Base-by-base conservation (phyloP, 2,797 vertebrate species). In the Bryconaethiops microstoma region DNA sequence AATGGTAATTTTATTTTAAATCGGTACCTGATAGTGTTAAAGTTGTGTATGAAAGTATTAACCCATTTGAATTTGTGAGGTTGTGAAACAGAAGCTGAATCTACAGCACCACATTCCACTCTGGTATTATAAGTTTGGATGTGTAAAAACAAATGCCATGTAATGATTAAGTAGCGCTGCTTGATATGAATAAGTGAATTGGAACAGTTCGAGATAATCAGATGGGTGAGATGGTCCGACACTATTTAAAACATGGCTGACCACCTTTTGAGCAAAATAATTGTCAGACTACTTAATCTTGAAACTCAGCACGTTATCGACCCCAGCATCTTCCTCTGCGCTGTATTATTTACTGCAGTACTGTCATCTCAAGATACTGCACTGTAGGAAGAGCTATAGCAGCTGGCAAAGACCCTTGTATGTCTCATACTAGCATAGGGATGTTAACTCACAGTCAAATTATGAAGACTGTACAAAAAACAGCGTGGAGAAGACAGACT, bases 301-400 rank as follows among this genome's bases (percentile, higher is more conserved):
- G 35, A n/a, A 19, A 17, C 35, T 65, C 63, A 42, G 17, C 63
- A 40, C 9, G 63, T 65, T 65, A 65, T 65, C 63, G 13, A 65
- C 29, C n/a, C 35, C 35, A 42, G 63, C 35, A 65, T 65, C 63
- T 65, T 65, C 14, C 16, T 65, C 63, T 65, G 35, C 40, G 63
- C 17, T 65, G 40, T 40, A 65, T 65, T 65, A 65, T 65, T 65
- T 65, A 65, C 63, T 65, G 35, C 63, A 65, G 35, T 10, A 40
- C 63, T 65, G 63, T 65, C 63, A 40, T 65, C 63, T 65, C 17
- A 9, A 40, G 25, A 65, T 17, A 3, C 39, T 40, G 40, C 63
- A 65, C 35, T 10, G 63, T 39, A 40, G 63, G n/a, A 42, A 40
- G 63, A 65, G 63, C 63, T 65, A 65, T 9, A 40, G 45, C 63